Base-by-base conservation (phyloP, 2,888 invertebrate species). In the Ophion ventricosus region DNA sequence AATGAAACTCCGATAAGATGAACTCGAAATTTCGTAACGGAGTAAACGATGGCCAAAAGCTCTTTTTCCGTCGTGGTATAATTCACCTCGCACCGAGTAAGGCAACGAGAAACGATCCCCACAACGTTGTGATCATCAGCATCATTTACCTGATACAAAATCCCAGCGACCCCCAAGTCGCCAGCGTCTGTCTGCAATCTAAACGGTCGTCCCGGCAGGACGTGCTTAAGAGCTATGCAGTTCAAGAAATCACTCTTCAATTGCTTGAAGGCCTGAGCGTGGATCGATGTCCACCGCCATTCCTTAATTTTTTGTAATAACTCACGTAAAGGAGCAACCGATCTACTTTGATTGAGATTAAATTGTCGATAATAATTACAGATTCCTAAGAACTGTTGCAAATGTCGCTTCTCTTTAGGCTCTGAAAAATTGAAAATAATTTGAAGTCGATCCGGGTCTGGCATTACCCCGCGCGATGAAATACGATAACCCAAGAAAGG, bases 371-470 rank as follows among this genome's bases (percentile, higher is more conserved):
- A n/a, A n/a, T n/a, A n/a, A 20, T 76, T 88, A 61, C 87, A 88
- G 0, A 87, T 10, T 0, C 88, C 87, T 2, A 88, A 26, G 81
- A 91, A 87, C 29, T 77, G 75, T 59, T 90, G 86, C 3, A 91
- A 29, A 0, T 26, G 61, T 14, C 26, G 11, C 14, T 29, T 61
- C 1, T 57, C 23, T 20, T 23, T 57, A 1, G 57, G 57, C 23
- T 57, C 57, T 0, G n/a, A n/a, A 5, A 57, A 57, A 3, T 57
- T 20, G 0, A n/a, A 4, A 3, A 61, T 61, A 11, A 11, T 8
- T 1, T 25, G 25, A 10, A 61, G 61, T 11, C 14, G 25, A 8
- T 8, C 1, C 1, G 61, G 61, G 3, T 25, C 25, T 0, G 61
- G 61, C 14, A 1, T 1, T 26, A 61, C 26, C 0, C 26, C 61